These are phyloP conservation scores for Coracias cyanogaster DNA, from an alignment of 2,797 vertebrate species.

Conservation along the genomic window DNA sequence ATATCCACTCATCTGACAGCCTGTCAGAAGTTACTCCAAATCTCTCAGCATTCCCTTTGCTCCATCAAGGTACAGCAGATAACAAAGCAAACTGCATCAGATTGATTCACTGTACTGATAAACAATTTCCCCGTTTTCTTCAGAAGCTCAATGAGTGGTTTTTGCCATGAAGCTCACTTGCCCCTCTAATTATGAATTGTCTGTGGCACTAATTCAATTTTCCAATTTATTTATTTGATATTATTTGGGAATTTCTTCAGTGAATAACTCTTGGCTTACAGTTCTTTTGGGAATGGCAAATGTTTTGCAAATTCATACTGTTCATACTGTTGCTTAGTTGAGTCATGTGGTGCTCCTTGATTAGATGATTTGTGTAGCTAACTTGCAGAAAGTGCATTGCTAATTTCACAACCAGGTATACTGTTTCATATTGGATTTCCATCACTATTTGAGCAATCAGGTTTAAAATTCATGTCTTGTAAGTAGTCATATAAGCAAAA, in stretches of 20 bases:
- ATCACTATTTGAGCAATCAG: not conserved
- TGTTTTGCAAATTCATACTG: not conserved
- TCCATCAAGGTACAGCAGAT: not conserved
- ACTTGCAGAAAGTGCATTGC: not conserved
- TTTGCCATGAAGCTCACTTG: not conserved
- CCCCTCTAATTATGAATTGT: not conserved
- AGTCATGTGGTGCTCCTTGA: not conserved
- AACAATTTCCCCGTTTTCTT: not conserved
- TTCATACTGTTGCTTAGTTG: not conserved
- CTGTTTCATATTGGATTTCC: constrained; percentile 2
- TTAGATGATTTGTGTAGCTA: constrained; percentile 22
- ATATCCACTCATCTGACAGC: not conserved
- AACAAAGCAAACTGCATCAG: not conserved
- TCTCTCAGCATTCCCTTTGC: not conserved
- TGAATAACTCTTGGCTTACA: not conserved
- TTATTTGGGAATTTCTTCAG: constrained; percentile 1
- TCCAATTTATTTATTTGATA: not conserved
- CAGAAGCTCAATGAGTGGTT: not conserved
- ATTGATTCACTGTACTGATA: not conserved
- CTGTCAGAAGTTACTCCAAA: not conserved
- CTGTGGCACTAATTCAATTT: not conserved
- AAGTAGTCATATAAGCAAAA: not conserved
- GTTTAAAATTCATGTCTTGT: constrained; percentile 47
- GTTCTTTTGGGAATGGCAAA: constrained; percentile 13
- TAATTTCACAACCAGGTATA: not conserved